Evolutionary conservation across 2,797 vertebrate genomes (phyloP), one percentile per base, ranked within the genome.

Genomic region (Nannoperca australis): DNA sequence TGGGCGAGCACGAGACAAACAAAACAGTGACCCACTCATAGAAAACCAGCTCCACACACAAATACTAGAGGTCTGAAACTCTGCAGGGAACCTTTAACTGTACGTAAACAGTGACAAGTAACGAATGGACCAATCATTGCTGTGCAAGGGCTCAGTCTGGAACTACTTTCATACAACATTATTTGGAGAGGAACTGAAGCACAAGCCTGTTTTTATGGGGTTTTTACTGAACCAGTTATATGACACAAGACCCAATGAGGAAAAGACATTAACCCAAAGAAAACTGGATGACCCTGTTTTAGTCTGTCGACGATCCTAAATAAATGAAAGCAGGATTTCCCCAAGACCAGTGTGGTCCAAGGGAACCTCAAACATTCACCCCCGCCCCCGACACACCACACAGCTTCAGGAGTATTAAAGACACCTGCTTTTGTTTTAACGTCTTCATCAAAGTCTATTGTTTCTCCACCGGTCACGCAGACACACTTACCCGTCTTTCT

Each of bases 401-500:
- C 53, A 22, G 20, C 15, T 22, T 27, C 55, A 54, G 56, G 4
- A 27, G 11, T 0, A 27, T 32, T 8, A 49, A 4, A 54, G 24
- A 64, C 11, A 3, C 14, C 2, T 36, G 10, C 4, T 32, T 75
- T 42, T 14, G 20, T 60, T 59, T 22, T 1, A 20, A 36, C 32
- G 17, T 13, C 1, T 38, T 38, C 32, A 32, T 47, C 17, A 54
- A 40, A 38, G 2, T n/a, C 2, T 18, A 1, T 4, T 13, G 14
- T n/a, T 2, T 22, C 17, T 7, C 17, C 18, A 9, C 6, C 13
- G 0, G 44, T 13, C 30, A 40, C 30, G 17, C 42, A 14, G 5
- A 30, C 10, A 11, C 47, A 93, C 95, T 86, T 34, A 98, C 98
- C 95, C 95, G 94, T 56, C 81, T 95, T 0, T 98, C 97, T 1